These are phyloP conservation scores for Coendou prehensilis DNA, from an alignment of 2,797 vertebrate species.

Conservation along the genomic window DNA sequence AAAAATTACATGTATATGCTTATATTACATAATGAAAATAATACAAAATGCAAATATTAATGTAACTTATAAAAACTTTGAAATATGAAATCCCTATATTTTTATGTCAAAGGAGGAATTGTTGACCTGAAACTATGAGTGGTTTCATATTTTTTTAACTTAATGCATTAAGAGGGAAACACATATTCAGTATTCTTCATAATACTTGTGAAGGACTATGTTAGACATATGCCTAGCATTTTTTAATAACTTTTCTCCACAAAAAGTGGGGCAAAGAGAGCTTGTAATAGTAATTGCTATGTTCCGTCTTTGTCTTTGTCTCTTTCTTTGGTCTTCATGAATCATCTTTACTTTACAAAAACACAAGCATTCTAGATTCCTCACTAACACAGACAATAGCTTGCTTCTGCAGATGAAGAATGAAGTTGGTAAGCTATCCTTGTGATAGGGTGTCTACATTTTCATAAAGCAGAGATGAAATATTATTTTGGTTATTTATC, in stretches of 20 bases:
- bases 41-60: not conserved
- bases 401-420: not conserved
- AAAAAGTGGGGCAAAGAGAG: not conserved
- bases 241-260: not conserved
- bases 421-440: not conserved
- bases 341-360: not conserved
- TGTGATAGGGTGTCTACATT: not conserved
- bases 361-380: not conserved
- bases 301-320: not conserved
- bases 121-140: not conserved
- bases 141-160: not conserved
- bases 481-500: not conserved
- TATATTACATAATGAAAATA: not conserved
- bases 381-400: not conserved
- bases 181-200: not conserved
- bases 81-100: slow-evolving; percentile 10
- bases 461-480: not conserved
- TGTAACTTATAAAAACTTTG: not conserved
- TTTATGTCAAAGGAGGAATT: not conserved
- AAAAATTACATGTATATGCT: not conserved
- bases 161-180: not conserved
- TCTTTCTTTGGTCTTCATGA: not conserved
- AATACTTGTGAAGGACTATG: not conserved
- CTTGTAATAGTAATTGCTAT: not conserved
- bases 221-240: not conserved